These are phyloP conservation scores for Pelagia noctiluca DNA, from an alignment of 30 jellyfish, hydroid and myxozoan genomes.

Conservation along the genomic window DNA sequence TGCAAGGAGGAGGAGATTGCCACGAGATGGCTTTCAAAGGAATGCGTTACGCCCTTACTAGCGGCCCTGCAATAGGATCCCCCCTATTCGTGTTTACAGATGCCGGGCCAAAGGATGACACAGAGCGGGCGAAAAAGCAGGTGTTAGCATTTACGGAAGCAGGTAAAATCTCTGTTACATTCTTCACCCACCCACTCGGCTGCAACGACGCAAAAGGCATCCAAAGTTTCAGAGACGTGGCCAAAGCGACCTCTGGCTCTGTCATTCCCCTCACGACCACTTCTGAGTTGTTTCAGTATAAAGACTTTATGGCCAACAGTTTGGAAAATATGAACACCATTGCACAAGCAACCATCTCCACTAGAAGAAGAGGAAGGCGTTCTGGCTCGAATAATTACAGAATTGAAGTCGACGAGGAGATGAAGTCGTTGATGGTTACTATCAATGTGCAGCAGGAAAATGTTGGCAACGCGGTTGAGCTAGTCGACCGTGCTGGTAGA, in stretches of 20 bases:
- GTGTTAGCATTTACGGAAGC: constrained; percentile 60
- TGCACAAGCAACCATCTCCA: constrained; percentile 1
- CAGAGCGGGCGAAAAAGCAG: constrained; percentile 24
- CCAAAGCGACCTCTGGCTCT: constrained; percentile 82
- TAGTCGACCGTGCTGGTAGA: constrained; percentile 37
- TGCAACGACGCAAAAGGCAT: constrained; percentile 78
- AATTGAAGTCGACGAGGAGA: constrained; percentile 60
- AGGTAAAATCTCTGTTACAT: constrained; percentile 54
- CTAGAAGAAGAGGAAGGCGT: neutral
- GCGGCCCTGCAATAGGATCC: constrained; percentile 79
- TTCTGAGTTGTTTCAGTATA: constrained; percentile 37
- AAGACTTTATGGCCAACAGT: constrained; percentile 39
- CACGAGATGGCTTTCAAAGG: constrained; percentile 89
- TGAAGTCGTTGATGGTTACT: constrained; percentile 34
- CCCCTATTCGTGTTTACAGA: constrained; percentile 95
- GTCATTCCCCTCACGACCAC: constrained; percentile 51
- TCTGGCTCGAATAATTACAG: neutral
- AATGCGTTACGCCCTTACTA: constrained; percentile 74
- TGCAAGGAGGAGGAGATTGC: constrained; percentile 88
- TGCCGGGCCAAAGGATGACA: constrained; percentile 86
- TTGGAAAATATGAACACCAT: constrained; percentile 29
- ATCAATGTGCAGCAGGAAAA: neutral
- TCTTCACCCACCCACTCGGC: constrained; percentile 73
- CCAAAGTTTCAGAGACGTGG: constrained; percentile 73
- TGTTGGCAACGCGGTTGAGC: constrained; percentile 6